Conservation (phyloP, 2,113 vertebrate genomes). For the Otolemur garnettii region DNA sequence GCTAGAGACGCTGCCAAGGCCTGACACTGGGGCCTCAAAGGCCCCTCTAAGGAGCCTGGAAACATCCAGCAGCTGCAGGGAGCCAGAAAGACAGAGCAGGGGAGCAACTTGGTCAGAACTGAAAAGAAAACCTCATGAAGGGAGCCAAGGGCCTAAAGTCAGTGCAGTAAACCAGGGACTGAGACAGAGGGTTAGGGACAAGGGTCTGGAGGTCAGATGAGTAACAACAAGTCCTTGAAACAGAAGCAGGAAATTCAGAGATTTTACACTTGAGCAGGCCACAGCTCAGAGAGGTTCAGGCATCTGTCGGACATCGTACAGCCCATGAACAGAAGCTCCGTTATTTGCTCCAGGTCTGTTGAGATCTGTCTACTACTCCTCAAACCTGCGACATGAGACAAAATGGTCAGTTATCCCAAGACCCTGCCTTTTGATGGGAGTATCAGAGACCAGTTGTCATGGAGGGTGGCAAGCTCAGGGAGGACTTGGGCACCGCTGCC, state of each 20-base stretch:
- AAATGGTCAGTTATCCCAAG: neutral
- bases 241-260: neutral
- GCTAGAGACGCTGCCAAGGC: neutral
- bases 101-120: neutral
- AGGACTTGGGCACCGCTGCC: neutral
- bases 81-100: neutral
- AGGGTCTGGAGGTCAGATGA: neutral
- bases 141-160: neutral
- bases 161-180: neutral
- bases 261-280: neutral
- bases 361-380: neutral
- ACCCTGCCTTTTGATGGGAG: no score
- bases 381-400: neutral
- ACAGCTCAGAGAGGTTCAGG: neutral
- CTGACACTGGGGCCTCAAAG: neutral
- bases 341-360: rapidly evolving
- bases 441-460: neutral
- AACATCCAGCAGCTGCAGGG: neutral
- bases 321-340: neutral
- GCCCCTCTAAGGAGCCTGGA: neutral
- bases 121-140: neutral
- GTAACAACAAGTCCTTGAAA: neutral
- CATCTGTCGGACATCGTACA: neutral
- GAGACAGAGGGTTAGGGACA: rapidly evolving
- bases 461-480: neutral